Conservation (phyloP, 2,113 vertebrate genomes). For the Trichomycterus rosablanca region DNA sequence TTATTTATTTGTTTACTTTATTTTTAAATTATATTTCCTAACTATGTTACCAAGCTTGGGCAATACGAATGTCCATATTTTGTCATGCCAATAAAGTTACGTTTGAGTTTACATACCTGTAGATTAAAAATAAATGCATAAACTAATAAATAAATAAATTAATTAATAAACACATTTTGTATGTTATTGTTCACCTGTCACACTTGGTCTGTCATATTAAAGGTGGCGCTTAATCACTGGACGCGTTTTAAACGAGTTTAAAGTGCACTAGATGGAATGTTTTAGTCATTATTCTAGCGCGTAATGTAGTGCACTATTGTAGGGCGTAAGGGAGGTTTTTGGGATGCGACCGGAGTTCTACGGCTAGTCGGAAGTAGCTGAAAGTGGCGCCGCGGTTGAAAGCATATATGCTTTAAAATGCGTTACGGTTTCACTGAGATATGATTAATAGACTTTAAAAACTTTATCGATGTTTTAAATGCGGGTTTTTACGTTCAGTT, state of each 20-base stretch:
- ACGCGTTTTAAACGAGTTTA: too few species aligned
- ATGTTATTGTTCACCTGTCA: too few species aligned
- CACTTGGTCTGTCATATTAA: too few species aligned
- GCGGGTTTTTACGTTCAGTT: not conserved
- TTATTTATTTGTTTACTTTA: not conserved
- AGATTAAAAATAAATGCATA: too few species aligned
- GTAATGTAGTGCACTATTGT: not conserved
- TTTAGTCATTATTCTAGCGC: too few species aligned
- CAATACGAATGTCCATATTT: too few species aligned
- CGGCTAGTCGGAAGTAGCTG: constrained; percentile 58
- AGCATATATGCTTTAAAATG: constrained; percentile 54
- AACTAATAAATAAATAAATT: too few species aligned
- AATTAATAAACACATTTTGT: too few species aligned
- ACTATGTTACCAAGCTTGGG: too few species aligned
- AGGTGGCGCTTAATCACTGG: too few species aligned
- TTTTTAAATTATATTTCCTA: not conserved
- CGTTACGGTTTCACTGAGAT: constrained; percentile 29
- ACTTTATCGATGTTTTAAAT: not conserved
- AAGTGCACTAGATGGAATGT: not conserved
- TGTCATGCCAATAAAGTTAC: too few species aligned
- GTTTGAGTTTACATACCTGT: too few species aligned
- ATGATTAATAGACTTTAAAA: not conserved
- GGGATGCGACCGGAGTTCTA: not conserved
- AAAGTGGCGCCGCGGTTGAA: constrained; percentile 69
- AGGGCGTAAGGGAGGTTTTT: not conserved